phyloP scores from a whole-genome alignment of 2,888 invertebrate genomes.

The Phaonia tiefii region DNA sequence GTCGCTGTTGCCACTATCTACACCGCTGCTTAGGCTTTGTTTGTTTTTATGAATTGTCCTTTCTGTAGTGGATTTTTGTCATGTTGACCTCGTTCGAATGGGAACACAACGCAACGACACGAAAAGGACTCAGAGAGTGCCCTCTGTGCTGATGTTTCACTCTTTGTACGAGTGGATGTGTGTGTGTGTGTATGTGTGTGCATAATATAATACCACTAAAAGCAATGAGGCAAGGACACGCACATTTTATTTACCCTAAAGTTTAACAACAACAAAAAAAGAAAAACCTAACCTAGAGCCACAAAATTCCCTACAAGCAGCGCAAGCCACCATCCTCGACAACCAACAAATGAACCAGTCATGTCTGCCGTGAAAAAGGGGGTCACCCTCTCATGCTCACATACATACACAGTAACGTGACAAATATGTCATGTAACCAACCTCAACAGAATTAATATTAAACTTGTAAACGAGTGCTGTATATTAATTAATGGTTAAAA shows the following conservation, averaged over 20 bases:
- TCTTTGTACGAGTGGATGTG: too few relatives aligned
- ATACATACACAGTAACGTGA: constrained; percentile 32
- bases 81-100: constrained; percentile 58
- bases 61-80: constrained; percentile 41
- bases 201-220: constrained; percentile 39
- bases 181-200: constrained; percentile 16
- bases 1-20: background rate
- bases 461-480: too few relatives aligned
- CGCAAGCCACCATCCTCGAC: background rate
- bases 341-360: constrained; percentile 19
- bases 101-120: constrained; percentile 35
- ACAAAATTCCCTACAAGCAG: background rate
- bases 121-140: constrained; percentile 13
- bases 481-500: too few relatives aligned
- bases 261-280: constrained; percentile 31
- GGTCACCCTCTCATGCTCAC: constrained; percentile 12
- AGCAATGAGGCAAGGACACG: constrained; percentile 63
- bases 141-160: too few relatives aligned
- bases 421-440: constrained; percentile 44
- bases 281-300: background rate
- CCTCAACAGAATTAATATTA: constrained; percentile 46
- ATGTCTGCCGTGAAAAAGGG: background rate
- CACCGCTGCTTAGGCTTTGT: constrained; percentile 2
- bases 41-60: constrained; percentile 5
- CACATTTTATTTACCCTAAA: constrained; percentile 53